These are phyloP conservation scores for Chelonoidis abingdonii DNA, from an alignment of 2,113 vertebrate genomes.

Conservation along the genomic window DNA sequence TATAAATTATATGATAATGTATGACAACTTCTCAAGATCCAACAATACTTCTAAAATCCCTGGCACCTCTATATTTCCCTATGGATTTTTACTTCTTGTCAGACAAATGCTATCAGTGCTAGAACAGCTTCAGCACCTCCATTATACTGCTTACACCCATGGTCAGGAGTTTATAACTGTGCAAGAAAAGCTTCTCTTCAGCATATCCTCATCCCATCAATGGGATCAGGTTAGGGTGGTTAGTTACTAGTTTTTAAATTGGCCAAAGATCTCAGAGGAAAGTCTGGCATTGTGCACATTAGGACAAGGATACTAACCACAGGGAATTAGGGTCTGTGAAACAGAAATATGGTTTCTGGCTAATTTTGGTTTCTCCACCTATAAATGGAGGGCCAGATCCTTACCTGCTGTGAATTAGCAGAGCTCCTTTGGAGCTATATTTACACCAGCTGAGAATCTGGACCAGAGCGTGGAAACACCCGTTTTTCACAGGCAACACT, in stretches of 20 bases:
- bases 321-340: background rate
- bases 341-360: background rate
- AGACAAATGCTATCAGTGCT: too few relatives aligned
- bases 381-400: background rate
- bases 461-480: background rate
- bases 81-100: background rate
- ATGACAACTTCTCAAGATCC: background rate
- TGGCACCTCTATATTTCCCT: background rate
- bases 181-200: background rate
- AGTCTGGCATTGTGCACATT: background rate
- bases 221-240: background rate
- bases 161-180: background rate
- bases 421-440: background rate
- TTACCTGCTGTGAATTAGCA: background rate
- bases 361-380: background rate
- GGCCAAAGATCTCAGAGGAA: background rate
- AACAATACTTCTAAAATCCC: background rate
- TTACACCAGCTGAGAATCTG: background rate
- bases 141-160: background rate
- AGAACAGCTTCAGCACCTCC: fast-evolving
- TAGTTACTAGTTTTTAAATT: background rate
- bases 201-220: background rate
- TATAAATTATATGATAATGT: background rate
- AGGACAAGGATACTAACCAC: background rate
- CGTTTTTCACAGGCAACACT: background rate